Evolutionary conservation across 1,140 invertebrate species (phyloP).

Genomic region (Drosophila arawakana): DNA sequence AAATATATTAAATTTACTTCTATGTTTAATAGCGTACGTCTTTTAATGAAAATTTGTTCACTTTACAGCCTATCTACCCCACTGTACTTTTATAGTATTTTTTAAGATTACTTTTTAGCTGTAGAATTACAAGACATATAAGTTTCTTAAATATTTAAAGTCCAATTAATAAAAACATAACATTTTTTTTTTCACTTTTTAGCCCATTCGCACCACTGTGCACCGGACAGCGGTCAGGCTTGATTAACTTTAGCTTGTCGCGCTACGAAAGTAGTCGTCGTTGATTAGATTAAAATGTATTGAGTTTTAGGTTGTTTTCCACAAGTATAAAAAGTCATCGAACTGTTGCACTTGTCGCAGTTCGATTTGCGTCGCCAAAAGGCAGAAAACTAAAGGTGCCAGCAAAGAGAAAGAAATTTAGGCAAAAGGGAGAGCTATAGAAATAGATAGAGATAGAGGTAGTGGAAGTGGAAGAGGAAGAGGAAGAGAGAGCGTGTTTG

Average conservation of each 20-base stretch:
- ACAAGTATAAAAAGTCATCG: slow-evolving; percentile 22
- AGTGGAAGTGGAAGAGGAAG: neutral
- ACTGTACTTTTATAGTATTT: no score
- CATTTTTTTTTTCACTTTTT: neutral
- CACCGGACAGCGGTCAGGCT: slow-evolving; percentile 4
- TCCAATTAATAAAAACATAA: no score
- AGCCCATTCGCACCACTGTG: neutral
- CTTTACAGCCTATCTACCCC: no score
- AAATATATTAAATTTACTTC: no score
- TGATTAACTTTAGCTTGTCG: neutral
- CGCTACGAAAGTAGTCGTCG: neutral
- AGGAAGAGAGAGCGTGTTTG: neutral
- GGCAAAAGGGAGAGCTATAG: no score
- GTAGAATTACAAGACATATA: no score
- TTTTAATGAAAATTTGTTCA: no score
- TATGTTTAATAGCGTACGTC: no score
- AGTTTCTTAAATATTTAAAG: no score
- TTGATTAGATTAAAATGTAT: slow-evolving; percentile 9
- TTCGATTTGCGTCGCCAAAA: neutral
- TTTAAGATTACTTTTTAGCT: no score
- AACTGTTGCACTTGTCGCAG: slow-evolving; percentile 5
- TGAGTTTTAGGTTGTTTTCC: neutral
- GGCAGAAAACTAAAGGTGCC: neutral
- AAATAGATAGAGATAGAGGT: neutral
- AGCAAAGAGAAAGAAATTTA: no score